Base-by-base conservation (phyloP, 2,888 invertebrate species). In the Eristalis intricaria region DNA sequence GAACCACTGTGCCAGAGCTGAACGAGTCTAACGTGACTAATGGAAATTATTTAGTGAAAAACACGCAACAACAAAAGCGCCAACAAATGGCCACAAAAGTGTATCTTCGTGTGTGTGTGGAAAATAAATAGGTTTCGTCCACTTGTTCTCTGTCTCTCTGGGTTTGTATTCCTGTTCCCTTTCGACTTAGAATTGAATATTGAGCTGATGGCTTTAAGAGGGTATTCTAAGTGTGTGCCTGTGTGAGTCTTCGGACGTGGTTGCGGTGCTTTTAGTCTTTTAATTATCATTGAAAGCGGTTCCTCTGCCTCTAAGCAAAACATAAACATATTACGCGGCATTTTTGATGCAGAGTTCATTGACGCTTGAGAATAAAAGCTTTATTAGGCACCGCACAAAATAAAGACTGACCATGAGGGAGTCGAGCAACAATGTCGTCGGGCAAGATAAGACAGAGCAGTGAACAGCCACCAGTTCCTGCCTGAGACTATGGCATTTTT, bases 11-110 rank as follows among this genome's bases (percentile, higher is more conserved):
- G n/a, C 43, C 35, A 35, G 58, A 50, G 74, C 43, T n/a, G 70
- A 43, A 60, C 19, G 61, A 63, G 43, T 69, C n/a, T 83, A 63
- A 83, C 83, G 83, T 83, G 83, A 83, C 83, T 78, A 78, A 29
- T 26, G 68, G 78, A 61, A 78, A 78, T 83, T 83, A 77, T 77
- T 83, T 66, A n/a, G 58, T 58, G 68, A 69, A 71, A 70, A 56
- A 38, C 76, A 60, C 29, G 61, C 23, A 61, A 23, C 38, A 50
- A 35, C 11, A 26, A 65, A 70, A 29, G 56, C 56, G 19, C 32
- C 11, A 29, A 70, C 64, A 32, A 63, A 63, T 11, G 1, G 7
- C 19, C 50, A 50, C 15, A n/a, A 4, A 7, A n/a, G 40, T 40
- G 43, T 43, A 5, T 43, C 19, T 19, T n/a, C n/a, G n/a, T n/a